Evolutionary conservation across 1,140 invertebrate species (phyloP), one percentile per base, ranked within the genome.

Genomic region (Listronotus oregonensis): DNA sequence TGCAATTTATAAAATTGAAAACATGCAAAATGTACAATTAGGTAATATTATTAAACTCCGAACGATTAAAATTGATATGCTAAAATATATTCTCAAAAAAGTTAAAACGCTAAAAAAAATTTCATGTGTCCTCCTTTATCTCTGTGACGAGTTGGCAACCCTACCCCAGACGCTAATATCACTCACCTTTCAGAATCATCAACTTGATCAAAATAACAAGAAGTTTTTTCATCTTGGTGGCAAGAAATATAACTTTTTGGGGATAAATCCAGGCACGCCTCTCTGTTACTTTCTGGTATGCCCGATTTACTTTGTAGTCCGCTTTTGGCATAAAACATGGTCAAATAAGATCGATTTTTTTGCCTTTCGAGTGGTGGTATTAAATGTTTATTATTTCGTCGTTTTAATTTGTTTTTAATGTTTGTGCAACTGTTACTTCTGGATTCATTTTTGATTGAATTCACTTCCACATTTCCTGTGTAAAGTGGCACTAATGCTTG

Each of bases 341-440:
- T 67, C 32, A 72, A 66, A 56, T 74, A 73, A 4, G 73, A 68
- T 18, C 51, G 42, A 46, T 63, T 68, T 34, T 64, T 68, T 37
- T 37, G 58, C 4, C 27, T 21, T 9, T 32, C 47, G 15, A 37
- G n/a, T 1, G 46, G 7, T 0, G 56, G 55, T 15, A 59, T 46
- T 15, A 51, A 10, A 10, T 32, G 34, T 37, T 37, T 37, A 9
- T 37, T 37, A 11, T 6, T 42, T 51, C 43, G 7, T 17, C 51
- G 21, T 40, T 59, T 59, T n/a, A 66, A 44, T 34, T 59, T 66
- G 10, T 37, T 42, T 27, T 17, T 47, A 18, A 47, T 6, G 15
- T 37, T 47, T 21, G 46, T 50, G 4, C 17, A 44, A 32, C 57
- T 61, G 40, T 51, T 51, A 17, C 27, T 56, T 44, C 57, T 62